phyloP scores from a whole-genome alignment of 1,140 invertebrate genomes.

The Protaetia brevitarsis region DNA sequence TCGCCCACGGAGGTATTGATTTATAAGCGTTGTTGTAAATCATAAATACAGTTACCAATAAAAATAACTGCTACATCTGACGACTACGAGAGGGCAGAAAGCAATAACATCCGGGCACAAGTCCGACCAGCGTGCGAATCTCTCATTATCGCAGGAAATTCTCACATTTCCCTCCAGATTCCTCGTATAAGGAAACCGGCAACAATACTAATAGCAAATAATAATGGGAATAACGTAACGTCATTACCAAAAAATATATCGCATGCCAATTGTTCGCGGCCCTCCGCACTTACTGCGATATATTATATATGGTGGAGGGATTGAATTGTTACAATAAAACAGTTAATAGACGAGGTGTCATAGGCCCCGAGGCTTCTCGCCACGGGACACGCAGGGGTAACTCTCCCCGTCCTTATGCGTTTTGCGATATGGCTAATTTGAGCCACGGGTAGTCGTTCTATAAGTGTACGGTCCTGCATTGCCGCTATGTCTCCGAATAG shows the following conservation, averaged over 20 bases:
- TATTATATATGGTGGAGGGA: conserved; percentile 32
- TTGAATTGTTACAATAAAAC: conserved; percentile 49
- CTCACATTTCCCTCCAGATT: conserved; percentile 27
- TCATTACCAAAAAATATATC: conserved; percentile 40
- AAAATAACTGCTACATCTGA: too few relatives aligned
- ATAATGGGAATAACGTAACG: conserved; percentile 28
- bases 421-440: conserved; percentile 49
- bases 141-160: conserved; percentile 26
- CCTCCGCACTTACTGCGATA: conserved; percentile 30
- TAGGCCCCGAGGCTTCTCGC: conserved; percentile 40
- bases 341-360: conserved; percentile 50
- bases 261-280: conserved; percentile 26
- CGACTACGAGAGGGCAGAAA: neutral
- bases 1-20: neutral
- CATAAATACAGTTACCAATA: neutral
- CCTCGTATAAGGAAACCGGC: conserved; percentile 31
- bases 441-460: conserved; percentile 46
- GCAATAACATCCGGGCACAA: conserved; percentile 19
- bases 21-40: neutral
- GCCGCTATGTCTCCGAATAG: conserved; percentile 27
- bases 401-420: conserved; percentile 29
- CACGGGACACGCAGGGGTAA: conserved; percentile 36
- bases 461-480: conserved; percentile 40
- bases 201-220: conserved; percentile 28
- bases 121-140: conserved; percentile 27